A percentile compares a stretch with the other conserved stretches of the same genome.
Conservation (phyloP, 2,797 vertebrate genomes). For the Crossoptilon crossoptilon region DNA sequence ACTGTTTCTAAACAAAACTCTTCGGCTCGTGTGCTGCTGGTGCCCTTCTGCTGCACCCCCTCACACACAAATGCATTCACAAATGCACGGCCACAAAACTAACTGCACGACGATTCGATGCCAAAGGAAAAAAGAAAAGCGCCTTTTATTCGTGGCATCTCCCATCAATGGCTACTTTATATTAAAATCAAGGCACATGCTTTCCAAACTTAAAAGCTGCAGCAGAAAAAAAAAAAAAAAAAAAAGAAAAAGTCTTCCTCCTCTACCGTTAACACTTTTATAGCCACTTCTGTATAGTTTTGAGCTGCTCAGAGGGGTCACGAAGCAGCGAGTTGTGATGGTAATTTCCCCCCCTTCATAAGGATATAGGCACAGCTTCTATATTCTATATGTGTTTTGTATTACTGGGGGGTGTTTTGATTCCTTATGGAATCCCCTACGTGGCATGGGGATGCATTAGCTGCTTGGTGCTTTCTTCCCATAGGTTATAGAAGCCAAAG, state of each 20-base stretch:
- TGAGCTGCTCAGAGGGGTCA: background rate
- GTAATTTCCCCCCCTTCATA: background rate
- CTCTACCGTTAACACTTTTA: conserved; percentile 39
- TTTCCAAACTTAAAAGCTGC: conserved; percentile 55
- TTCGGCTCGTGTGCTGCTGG: background rate
- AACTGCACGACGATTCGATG: conserved; percentile 41
- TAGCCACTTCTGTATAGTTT: background rate
- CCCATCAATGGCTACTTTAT: conserved; percentile 70
- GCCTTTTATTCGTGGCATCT: conserved; percentile 37
- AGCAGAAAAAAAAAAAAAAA: background rate
- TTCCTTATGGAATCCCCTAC: background rate
- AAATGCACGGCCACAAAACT: conserved; percentile 19
- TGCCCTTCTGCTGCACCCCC: background rate
- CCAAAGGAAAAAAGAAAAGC: conserved; percentile 54
- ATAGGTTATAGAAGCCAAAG: background rate
- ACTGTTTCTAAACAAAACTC: background rate
- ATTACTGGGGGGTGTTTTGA: accelerated
- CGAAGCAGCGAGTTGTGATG: background rate
- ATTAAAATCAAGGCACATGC: conserved; percentile 64
- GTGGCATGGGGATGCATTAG: accelerated
- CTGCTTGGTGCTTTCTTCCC: background rate
- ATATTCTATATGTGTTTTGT: background rate
- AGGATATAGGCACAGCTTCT: background rate
- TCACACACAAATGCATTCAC: conserved; percentile 26
- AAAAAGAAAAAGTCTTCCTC: background rate